Evolutionary conservation across 2,888 invertebrate species (phyloP).

Genomic region (Eristalis arbustorum): DNA sequence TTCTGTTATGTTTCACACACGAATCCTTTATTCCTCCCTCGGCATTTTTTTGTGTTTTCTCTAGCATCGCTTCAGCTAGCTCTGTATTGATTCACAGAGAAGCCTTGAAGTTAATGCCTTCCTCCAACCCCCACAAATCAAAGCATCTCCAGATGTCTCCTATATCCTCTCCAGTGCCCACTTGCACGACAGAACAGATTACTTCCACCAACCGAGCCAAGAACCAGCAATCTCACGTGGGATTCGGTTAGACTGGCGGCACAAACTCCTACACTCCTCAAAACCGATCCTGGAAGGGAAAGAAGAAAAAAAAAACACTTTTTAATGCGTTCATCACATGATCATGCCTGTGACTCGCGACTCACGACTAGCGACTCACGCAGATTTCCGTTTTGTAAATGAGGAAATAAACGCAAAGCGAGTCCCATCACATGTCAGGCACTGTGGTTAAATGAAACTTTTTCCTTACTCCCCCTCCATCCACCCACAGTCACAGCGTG

Average conservation of each 20-base stretch:
- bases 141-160: neutral
- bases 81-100: neutral
- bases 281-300: neutral
- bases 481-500: too few relatives aligned
- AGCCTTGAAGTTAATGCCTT: neutral
- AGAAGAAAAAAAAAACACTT: neutral
- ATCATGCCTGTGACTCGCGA: neutral
- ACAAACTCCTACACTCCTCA: neutral
- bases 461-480: neutral
- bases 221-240: neutral
- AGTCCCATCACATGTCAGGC: neutral
- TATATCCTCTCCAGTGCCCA: neutral
- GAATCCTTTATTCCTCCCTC: neutral
- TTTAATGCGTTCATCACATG: neutral
- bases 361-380: neutral
- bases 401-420: neutral
- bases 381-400: neutral
- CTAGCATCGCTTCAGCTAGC: neutral
- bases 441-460: conserved; percentile 23
- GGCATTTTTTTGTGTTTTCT: neutral
- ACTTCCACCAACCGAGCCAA: too few relatives aligned
- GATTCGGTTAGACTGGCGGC: neutral
- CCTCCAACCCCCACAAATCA: neutral
- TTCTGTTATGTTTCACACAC: neutral
- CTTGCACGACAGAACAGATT: too few relatives aligned